Evolutionary conservation across 2,113 vertebrate genomes (phyloP).

Genomic region (Physeter macrocephalus): DNA sequence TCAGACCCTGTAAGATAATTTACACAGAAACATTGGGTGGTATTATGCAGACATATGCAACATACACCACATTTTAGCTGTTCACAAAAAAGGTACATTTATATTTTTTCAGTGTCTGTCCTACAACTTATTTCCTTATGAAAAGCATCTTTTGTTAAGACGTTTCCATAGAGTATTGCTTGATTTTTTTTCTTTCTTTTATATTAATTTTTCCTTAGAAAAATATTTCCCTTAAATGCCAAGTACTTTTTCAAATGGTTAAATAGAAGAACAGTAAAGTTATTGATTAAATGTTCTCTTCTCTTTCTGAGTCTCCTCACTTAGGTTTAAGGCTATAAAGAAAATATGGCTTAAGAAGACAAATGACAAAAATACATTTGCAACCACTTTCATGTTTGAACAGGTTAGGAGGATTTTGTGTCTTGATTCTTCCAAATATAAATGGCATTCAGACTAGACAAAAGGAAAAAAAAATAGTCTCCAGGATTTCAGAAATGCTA

Average conservation of each 20-base stretch:
- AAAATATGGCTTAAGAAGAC: not conserved
- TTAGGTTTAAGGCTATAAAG: not conserved
- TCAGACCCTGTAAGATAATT: not conserved
- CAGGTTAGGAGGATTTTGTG: not conserved
- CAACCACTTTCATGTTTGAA: not conserved
- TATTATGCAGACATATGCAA: not conserved
- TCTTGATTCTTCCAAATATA: not conserved
- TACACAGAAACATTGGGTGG: not conserved
- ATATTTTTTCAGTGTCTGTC: not conserved
- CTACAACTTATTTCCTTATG: not conserved
- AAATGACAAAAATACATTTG: not conserved
- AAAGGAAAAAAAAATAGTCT: not conserved
- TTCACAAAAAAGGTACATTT: not conserved
- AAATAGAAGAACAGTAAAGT: not conserved
- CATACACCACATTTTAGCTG: not conserved
- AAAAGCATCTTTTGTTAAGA: conserved; percentile 5
- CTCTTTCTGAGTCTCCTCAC: not conserved
- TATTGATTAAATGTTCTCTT: not conserved
- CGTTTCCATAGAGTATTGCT: not conserved
- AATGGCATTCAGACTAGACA: not conserved
- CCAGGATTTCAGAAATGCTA: conserved; percentile 1
- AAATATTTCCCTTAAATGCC: not conserved
- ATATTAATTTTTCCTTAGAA: not conserved
- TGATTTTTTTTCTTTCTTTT: conserved; percentile 11
- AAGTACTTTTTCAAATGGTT: conserved; percentile 12